phyloP scores from a whole-genome alignment of 2,797 vertebrate species.

The Heterohyrax brucei region DNA sequence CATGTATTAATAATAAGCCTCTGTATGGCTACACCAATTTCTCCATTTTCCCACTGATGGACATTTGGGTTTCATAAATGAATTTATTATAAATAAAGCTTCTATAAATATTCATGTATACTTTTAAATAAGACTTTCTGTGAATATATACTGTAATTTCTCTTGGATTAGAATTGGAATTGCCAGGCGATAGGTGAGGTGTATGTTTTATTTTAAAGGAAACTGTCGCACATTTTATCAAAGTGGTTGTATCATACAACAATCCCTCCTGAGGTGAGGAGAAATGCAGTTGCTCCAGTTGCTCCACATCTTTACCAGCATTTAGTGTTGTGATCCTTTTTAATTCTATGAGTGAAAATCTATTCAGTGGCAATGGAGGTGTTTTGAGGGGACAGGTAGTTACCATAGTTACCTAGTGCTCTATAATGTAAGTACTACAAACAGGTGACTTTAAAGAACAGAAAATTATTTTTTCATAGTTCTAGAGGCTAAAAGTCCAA shows the following conservation, averaged over 20 bases:
- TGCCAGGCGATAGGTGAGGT: background rate
- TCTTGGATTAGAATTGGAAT: slow-evolving; percentile 27
- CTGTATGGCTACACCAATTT: background rate
- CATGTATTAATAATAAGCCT: background rate
- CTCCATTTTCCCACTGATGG: background rate
- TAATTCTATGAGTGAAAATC: too few species aligned
- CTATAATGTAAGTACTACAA: too few species aligned
- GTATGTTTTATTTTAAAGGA: slow-evolving; percentile 14
- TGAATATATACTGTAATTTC: slow-evolving; percentile 11
- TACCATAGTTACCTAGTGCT: too few species aligned
- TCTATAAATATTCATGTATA: background rate
- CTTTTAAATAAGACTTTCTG: background rate
- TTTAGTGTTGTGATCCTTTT: background rate
- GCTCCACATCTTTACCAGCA: background rate
- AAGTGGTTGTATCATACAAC: background rate
- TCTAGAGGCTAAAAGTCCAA: too few species aligned
- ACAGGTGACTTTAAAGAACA: too few species aligned
- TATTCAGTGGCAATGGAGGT: background rate
- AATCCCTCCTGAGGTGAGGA: background rate
- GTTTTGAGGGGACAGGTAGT: too few species aligned
- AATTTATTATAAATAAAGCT: background rate
- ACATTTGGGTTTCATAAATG: background rate
- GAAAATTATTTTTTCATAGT: too few species aligned
- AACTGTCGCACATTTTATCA: background rate
- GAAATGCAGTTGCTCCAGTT: background rate